Percentiles rank a stretch among this genome's conserved stretches.
phyloP scores from a whole-genome alignment of 2,888 invertebrate species.

The Sialis lutaria region DNA sequence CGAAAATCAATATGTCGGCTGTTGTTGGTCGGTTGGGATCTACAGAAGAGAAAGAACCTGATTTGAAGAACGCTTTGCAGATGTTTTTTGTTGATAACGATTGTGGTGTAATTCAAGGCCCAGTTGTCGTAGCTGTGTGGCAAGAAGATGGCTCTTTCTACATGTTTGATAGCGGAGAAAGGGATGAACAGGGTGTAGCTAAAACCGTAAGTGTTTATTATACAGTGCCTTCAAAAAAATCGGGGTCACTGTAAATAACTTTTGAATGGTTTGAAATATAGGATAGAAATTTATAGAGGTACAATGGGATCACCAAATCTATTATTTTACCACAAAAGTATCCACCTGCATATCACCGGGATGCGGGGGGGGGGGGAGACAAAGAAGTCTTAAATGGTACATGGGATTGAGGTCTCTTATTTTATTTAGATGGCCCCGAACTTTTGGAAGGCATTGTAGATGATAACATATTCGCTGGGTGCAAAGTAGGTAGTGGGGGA shows the following conservation, averaged over 20 bases:
- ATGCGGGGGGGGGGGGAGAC: no score
- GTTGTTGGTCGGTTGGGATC: constrained; percentile 22
- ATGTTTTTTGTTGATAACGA: constrained; percentile 22
- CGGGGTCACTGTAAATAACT: not conserved
- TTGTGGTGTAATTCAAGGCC: constrained; percentile 22
- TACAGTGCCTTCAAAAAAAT: not conserved
- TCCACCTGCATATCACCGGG: no score
- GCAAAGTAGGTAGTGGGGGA: no score
- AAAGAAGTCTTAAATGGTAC: no score
- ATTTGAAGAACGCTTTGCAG: constrained; percentile 19
- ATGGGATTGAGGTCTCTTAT: no score
- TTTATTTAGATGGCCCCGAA: no score
- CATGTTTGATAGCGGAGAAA: constrained; percentile 27
- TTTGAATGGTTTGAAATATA: not conserved
- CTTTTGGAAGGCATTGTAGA: no score
- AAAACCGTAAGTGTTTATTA: not conserved
- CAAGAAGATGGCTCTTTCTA: constrained; percentile 23
- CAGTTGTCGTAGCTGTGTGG: constrained; percentile 24
- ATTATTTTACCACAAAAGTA: no score
- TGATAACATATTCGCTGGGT: no score
- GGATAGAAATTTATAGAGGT: not conserved
- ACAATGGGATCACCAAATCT: no score
- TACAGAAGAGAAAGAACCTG: constrained; percentile 17
- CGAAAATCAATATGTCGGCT: constrained; percentile 18
- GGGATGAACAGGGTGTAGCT: constrained; percentile 19